phyloP scores from a whole-genome alignment of 1,140 invertebrate genomes.

The Diabrotica undecimpunctata region DNA sequence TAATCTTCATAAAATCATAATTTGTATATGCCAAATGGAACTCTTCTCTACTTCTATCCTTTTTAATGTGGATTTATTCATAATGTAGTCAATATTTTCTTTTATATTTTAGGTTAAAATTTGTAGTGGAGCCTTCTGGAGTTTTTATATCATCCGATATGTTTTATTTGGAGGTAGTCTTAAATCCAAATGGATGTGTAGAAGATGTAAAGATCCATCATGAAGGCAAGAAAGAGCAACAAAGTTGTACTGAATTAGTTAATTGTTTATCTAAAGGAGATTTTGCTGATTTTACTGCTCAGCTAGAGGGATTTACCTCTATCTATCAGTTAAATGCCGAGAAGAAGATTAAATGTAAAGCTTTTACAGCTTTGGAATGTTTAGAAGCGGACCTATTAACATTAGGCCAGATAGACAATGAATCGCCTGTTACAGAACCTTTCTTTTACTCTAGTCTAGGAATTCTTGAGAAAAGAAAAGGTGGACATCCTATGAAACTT shows the following conservation, averaged over 20 bases:
- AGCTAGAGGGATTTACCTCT: constrained; percentile 81
- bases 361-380: constrained; percentile 86
- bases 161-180: constrained; percentile 90
- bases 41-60: too few relatives aligned
- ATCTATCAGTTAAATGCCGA: constrained; percentile 94
- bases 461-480: constrained; percentile 69
- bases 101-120: constrained; percentile 64
- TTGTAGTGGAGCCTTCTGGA: constrained; percentile 66
- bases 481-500: constrained; percentile 85
- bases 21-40: too few relatives aligned
- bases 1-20: too few relatives aligned
- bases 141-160: constrained; percentile 93
- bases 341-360: constrained; percentile 91
- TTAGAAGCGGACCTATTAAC: constrained; percentile 87
- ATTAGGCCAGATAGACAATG: constrained; percentile 75
- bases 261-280: constrained; percentile 74
- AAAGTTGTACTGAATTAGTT: constrained; percentile 86
- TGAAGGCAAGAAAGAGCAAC: constrained; percentile 66
- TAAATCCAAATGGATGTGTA: constrained; percentile 68
- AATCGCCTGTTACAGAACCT: not conserved
- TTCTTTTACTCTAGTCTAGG: constrained; percentile 73
- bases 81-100: too few relatives aligned
- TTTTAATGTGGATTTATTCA: too few relatives aligned
- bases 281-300: constrained; percentile 89
- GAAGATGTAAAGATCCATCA: constrained; percentile 93